phyloP scores from a whole-genome alignment of 2,113 vertebrate genomes.

The Etheostoma spectabile region DNA sequence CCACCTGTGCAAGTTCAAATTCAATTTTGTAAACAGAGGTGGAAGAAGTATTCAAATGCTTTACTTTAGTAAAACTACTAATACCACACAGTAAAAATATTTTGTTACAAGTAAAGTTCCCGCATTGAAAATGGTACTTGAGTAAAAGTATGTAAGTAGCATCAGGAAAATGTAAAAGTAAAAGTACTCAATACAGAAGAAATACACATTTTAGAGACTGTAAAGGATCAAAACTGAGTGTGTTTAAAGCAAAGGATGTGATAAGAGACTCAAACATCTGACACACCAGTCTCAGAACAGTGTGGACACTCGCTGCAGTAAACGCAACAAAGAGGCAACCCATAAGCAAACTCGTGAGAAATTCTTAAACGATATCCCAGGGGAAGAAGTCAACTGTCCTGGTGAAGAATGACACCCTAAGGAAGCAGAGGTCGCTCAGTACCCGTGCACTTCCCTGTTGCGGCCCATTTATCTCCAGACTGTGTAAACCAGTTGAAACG shows the following conservation, averaged over 20 bases:
- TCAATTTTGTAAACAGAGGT: too few species aligned
- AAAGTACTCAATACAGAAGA: too few species aligned
- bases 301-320: neutral
- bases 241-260: neutral
- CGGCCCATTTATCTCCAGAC: constrained; percentile 54
- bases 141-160: too few species aligned
- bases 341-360: constrained; percentile 43
- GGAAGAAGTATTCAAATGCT: too few species aligned
- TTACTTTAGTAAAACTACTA: too few species aligned
- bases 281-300: neutral
- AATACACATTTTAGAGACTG: too few species aligned
- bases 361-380: constrained; percentile 35
- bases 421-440: constrained; percentile 46
- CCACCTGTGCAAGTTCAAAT: neutral
- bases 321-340: constrained; percentile 34
- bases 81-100: too few species aligned
- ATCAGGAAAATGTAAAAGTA: too few species aligned
- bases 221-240: too few species aligned
- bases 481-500: constrained; percentile 40
- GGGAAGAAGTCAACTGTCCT: constrained; percentile 39
- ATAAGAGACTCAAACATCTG: constrained; percentile 16
- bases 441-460: constrained; percentile 45
- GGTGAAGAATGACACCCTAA: constrained; percentile 45
- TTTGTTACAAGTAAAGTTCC: too few species aligned
- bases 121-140: too few species aligned